A percentile compares a stretch with the other conserved stretches of the same genome.
These are phyloP conservation scores for Phasianus colchicus DNA, from an alignment of 2,113 vertebrate genomes.

Conservation along the genomic window DNA sequence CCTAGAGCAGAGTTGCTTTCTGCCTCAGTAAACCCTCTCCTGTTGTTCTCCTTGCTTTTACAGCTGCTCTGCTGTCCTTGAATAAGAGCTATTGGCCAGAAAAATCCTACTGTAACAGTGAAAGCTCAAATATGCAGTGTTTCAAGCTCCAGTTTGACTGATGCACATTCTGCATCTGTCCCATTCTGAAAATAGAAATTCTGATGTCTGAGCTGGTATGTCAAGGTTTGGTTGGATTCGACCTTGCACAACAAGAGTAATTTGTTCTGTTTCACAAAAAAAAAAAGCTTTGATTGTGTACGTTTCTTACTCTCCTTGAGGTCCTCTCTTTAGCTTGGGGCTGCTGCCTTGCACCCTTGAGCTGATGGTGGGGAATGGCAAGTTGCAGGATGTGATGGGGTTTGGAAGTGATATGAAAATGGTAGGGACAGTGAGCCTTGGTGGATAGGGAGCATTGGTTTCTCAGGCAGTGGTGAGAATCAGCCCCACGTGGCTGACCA, in stretches of 20 bases:
- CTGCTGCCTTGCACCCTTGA: not conserved
- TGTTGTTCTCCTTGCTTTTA: not conserved
- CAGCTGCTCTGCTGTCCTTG: constrained; percentile 52
- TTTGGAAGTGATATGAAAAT: not conserved
- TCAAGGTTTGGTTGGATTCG: constrained; percentile 28
- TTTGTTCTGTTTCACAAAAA: not conserved
- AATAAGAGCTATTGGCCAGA: not conserved
- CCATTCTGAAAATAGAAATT: not conserved
- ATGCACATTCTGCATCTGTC: not conserved
- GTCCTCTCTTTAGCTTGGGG: not conserved
- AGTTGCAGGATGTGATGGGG: not conserved
- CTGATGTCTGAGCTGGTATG: not conserved
- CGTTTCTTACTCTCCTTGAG: not conserved
- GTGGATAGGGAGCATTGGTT: rapidly evolving
- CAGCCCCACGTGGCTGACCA: not conserved
- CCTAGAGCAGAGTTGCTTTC: not conserved
- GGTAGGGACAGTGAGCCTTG: not conserved
- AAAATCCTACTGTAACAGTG: not conserved
- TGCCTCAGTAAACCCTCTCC: not conserved
- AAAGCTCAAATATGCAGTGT: constrained; percentile 5
- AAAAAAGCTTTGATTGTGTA: not conserved
- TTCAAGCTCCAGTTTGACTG: constrained; percentile 21
- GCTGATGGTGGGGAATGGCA: not conserved
- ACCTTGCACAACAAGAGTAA: not conserved
- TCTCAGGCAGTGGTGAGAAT: rapidly evolving